A percentile compares a stretch with the other conserved stretches of the same genome.
Conservation (phyloP, 2,113 vertebrate species). For the Toxostoma redivivum region DNA sequence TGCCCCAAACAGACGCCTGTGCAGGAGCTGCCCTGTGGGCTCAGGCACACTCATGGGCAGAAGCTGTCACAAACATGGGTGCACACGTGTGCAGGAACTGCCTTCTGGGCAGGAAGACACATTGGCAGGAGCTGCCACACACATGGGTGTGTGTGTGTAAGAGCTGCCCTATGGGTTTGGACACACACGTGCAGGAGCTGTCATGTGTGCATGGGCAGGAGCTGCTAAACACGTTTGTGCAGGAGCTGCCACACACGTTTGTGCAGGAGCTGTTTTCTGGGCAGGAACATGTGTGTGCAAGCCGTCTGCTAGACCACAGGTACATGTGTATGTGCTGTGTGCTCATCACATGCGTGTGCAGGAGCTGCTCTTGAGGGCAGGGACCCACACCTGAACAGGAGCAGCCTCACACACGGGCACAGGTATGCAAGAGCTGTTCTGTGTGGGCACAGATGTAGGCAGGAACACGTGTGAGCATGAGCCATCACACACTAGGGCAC, state of each 20-base stretch:
- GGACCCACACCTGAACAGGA: too few species aligned
- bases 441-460: background rate
- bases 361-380: background rate
- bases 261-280: background rate
- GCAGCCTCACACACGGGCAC: background rate
- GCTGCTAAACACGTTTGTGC: background rate
- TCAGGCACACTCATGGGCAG: background rate
- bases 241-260: background rate
- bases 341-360: too few species aligned
- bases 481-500: background rate
- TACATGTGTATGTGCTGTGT: background rate
- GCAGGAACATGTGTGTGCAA: background rate
- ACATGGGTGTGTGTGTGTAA: accelerated
- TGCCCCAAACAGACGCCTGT: background rate
- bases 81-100: background rate
- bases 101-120: background rate
- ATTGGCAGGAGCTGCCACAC: background rate
- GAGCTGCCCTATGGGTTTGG: background rate
- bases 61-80: too few species aligned
- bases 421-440: background rate
- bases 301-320: too few species aligned
- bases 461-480: background rate
- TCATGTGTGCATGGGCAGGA: too few species aligned
- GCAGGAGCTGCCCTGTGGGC: background rate
- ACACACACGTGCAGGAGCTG: background rate